Evolutionary conservation across 2,888 invertebrate genomes (phyloP).

Genomic region (Rugalucina vietnamica): DNA sequence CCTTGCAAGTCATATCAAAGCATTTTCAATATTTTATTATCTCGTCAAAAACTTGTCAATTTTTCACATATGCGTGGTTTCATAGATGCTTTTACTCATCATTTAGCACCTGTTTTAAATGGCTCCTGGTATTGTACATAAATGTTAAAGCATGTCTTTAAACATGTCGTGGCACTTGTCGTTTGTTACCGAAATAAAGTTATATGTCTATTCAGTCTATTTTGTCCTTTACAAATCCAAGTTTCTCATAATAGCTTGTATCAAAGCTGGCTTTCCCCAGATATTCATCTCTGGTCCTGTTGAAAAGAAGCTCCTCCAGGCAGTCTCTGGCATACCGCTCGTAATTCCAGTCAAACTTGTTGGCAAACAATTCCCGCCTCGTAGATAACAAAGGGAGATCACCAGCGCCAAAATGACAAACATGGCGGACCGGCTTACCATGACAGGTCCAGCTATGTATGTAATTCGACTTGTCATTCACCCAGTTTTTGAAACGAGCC

Average conservation of each 20-base stretch:
- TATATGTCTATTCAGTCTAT: not conserved
- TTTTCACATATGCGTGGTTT: no score
- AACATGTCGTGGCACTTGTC: no score
- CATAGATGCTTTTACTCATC: no score
- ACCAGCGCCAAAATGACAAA: constrained; percentile 80
- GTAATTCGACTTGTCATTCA: not conserved
- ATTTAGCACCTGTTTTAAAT: no score
- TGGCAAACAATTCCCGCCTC: constrained; percentile 79
- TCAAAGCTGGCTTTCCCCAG: not conserved
- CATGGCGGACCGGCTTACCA: constrained; percentile 75
- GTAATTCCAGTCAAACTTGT: constrained; percentile 79
- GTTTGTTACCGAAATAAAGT: no score
- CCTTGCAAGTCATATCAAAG: no score
- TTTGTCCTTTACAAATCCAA: not conserved
- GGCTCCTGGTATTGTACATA: no score
- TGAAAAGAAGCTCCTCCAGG: constrained; percentile 73
- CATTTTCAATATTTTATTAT: no score
- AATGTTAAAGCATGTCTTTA: no score
- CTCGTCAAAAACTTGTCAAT: no score
- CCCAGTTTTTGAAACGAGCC: not conserved
- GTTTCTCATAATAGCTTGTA: not conserved
- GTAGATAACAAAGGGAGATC: constrained; percentile 76
- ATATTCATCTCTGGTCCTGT: not conserved
- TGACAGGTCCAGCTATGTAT: constrained; percentile 53
- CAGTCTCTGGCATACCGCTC: constrained; percentile 78